Evolutionary conservation across 2,888 invertebrate species (phyloP), one percentile per base, ranked within the genome.

Genomic region (Drosophila glabriapex): DNA sequence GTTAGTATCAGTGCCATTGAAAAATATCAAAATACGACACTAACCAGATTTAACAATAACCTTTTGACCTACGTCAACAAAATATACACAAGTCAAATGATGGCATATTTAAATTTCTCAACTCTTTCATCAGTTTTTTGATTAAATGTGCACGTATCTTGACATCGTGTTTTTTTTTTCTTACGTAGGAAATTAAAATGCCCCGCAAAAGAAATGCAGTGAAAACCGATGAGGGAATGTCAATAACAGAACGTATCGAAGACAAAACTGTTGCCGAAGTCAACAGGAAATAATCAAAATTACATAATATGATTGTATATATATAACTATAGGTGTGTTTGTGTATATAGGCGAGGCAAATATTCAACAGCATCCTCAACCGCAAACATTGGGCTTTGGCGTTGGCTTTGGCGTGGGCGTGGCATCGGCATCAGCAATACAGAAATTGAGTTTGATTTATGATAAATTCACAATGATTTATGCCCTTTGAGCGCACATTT

Each of bases 381-480:
- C 35, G 60, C 35, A 53, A 60, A 62, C 28, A 46, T n/a, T 46
- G 50, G 62, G 68, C 52, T 55, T 28, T 19, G 10, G 19, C 29
- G 31, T 52, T 29, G 37, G 56, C 52, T 46, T 65, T 5, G 68
- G 46, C 14, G 16, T 31, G 58, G 66, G 54, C 50, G 55, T 66
- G 65, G 64, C 65, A 68, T 60, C 70, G 69, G 68, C 72, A n/a
- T n/a, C n/a, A 66, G 79, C 60, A 61, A 33, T 68, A 73, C 31
- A 69, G 65, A 66, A 85, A 88, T 90, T 88, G 78, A 86, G 90
- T 90, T 83, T 88, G 88, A 88, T 88, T 88, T 88, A 90, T 88
- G 86, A 88, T 90, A 90, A 90, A 85, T 86, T 82, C 85, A 58
- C 76, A 78, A 85, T 90, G 88, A 90, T 88, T 88, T 88, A 88